A percentile compares a stretch with the other conserved stretches of the same genome.
Conservation (phyloP, 2,888 invertebrate species). For the Phyllotreta cruciferae region DNA sequence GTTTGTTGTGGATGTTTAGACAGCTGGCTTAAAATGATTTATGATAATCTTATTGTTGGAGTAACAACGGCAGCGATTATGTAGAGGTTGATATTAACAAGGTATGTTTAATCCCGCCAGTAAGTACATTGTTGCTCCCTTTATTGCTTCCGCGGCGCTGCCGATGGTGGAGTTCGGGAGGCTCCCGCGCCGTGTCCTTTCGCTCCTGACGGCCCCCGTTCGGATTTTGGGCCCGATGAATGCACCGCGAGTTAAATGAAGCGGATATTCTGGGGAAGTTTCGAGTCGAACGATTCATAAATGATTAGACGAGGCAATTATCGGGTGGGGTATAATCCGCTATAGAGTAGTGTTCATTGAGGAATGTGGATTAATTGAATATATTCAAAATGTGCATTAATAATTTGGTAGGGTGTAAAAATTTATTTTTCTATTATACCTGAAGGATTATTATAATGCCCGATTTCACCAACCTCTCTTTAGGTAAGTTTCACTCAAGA, state of each 20-base stretch:
- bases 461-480: too few relatives aligned
- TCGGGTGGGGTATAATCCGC: too few relatives aligned
- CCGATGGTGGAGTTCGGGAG: too few relatives aligned
- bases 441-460: too few relatives aligned
- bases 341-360: too few relatives aligned
- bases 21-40: slow-evolving; percentile 50
- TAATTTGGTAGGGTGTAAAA: too few relatives aligned
- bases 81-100: slow-evolving; percentile 42
- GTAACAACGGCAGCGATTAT: slow-evolving; percentile 47
- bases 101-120: slow-evolving; percentile 37
- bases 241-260: slow-evolving; percentile 1
- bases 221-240: slow-evolving; percentile 12
- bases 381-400: too few relatives aligned
- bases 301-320: background rate
- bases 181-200: background rate
- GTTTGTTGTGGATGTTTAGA: slow-evolving; percentile 49
- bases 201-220: slow-evolving; percentile 11
- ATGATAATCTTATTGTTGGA: slow-evolving; percentile 52
- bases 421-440: too few relatives aligned
- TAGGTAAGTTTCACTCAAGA: too few relatives aligned
- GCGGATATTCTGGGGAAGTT: slow-evolving; percentile 19
- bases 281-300: background rate
- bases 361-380: too few relatives aligned
- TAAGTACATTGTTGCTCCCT: slow-evolving; percentile 36
- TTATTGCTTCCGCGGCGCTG: slow-evolving; percentile 24